Base-by-base conservation (phyloP, 2,888 invertebrate species). In the Lithophane semibrunnea region DNA sequence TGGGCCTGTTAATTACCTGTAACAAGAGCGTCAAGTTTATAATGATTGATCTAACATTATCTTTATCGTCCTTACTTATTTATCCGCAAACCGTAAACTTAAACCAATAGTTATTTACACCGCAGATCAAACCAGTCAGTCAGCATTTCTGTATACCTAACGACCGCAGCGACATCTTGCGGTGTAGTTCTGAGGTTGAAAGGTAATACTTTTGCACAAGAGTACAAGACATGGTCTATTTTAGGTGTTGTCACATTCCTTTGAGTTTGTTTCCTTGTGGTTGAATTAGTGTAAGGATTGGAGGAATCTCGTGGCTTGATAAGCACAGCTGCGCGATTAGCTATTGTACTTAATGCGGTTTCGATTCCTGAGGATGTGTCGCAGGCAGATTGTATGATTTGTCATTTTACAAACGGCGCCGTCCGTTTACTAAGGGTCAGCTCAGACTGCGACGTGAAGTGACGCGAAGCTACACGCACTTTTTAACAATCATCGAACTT, bases 111-210 rank as follows among this genome's bases (percentile, higher is more conserved):
- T 66, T 63, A 77, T 75, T 78, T 65, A 65, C 7, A 84, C 80
- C 82, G 44, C 79, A 83, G 56, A 80, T 49, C 65, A 70, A 87
- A 88, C 88, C 78, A 73, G 88, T 88, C 77, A 54, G 74, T 83
- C 82, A 72, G 77, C 85, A 88, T 88, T 88, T 79, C 82, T 80
- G 72, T 49, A 54, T 68, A 52, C 9, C 21, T 52, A 61, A 56
- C 61, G 60, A 85, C 80, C 79, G 21, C 74, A 78, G 65, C 8
- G 80, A 56, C 86, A 79, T 78, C 83, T 79, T 82, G 80, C 58
- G 80, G 79, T 64, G 54, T 24, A 54, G 12, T n/a, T 44, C 61
- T 73, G 84, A 66, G 81, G 79, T 82, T 82, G 78, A 69, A 83
- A 88, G 24, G 21, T 60, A 77, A 87, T 86, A 80, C 79, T 29